Conservation (phyloP, 2,888 invertebrate species). For the Aromia moschata region DNA sequence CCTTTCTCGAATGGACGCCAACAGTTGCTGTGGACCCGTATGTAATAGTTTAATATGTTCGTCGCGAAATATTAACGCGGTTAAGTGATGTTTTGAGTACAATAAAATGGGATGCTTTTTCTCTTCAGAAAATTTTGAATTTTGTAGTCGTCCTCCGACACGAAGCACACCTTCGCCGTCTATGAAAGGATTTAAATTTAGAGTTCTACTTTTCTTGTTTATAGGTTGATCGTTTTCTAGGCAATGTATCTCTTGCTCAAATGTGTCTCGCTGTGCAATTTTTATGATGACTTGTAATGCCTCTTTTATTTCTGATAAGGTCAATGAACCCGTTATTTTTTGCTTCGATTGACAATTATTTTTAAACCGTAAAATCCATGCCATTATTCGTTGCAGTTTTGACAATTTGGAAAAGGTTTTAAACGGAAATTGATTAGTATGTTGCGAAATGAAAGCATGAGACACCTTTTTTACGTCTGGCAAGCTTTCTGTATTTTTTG, state of each 20-base stretch:
- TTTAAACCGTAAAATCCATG: constrained; percentile 5
- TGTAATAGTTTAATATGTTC: constrained; percentile 33
- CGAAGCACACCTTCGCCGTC: constrained; percentile 9
- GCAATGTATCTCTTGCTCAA: neutral
- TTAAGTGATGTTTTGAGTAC: constrained; percentile 22
- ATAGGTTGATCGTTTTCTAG: neutral
- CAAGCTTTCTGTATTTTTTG: neutral
- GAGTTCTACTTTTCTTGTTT: constrained; percentile 1
- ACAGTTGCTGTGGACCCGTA: constrained; percentile 40
- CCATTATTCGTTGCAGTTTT: constrained; percentile 5
- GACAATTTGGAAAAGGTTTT: constrained; percentile 8
- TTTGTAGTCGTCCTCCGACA: constrained; percentile 26
- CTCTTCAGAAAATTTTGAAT: constrained; percentile 20
- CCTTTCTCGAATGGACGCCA: constrained; percentile 34
- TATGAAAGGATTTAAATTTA: constrained; percentile 19
- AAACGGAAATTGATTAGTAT: too few relatives aligned
- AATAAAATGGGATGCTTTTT: constrained; percentile 30
- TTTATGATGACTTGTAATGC: neutral
- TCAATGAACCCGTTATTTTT: neutral
- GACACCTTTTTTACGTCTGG: constrained; percentile 1
- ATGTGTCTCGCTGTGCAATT: neutral
- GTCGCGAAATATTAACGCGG: constrained; percentile 23
- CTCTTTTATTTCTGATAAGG: neutral
- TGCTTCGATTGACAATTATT: neutral
- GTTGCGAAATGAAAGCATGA: constrained; percentile 7